phyloP scores from a whole-genome alignment of 1,140 invertebrate genomes.

The Druon quercuslanigerum region DNA sequence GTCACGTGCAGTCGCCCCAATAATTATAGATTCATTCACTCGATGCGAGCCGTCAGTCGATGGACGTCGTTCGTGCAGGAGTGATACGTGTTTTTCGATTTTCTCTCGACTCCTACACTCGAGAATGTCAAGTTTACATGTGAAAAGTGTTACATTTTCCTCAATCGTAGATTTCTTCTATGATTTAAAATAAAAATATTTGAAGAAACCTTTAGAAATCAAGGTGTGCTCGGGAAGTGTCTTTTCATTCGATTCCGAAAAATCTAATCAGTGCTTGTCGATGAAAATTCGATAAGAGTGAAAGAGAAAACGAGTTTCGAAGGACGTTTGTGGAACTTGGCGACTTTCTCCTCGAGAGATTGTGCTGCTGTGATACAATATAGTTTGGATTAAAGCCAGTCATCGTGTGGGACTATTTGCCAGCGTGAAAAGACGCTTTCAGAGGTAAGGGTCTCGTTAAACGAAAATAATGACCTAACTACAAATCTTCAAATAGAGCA shows the following conservation, averaged over 20 bases:
- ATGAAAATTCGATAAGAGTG: conserved; percentile 6
- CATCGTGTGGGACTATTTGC: conserved; percentile 27
- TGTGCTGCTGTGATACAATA: conserved; percentile 18
- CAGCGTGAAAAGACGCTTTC: conserved; percentile 29
- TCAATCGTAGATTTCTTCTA: too few relatives aligned
- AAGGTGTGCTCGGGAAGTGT: neutral
- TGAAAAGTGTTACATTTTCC: conserved; percentile 18
- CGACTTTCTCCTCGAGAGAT: conserved; percentile 16
- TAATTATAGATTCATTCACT: conserved; percentile 67
- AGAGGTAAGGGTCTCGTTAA: conserved; percentile 21
- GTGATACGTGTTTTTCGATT: conserved; percentile 34
- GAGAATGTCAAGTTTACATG: conserved; percentile 26
- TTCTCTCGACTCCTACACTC: conserved; percentile 26
- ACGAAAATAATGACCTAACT: neutral
- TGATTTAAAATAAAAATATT: too few relatives aligned
- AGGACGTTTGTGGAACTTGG: conserved; percentile 17
- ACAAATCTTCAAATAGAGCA: neutral
- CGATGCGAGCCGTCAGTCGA: conserved; percentile 53
- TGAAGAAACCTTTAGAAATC: neutral
- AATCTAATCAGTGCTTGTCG: neutral
- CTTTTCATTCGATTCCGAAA: neutral
- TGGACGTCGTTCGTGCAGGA: conserved; percentile 33
- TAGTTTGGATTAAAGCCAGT: conserved; percentile 30
- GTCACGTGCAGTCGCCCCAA: conserved; percentile 34
- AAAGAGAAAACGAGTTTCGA: conserved; percentile 14